Conservation (phyloP, 64 coral and sea anemone species). For the Montipora cactus region DNA sequence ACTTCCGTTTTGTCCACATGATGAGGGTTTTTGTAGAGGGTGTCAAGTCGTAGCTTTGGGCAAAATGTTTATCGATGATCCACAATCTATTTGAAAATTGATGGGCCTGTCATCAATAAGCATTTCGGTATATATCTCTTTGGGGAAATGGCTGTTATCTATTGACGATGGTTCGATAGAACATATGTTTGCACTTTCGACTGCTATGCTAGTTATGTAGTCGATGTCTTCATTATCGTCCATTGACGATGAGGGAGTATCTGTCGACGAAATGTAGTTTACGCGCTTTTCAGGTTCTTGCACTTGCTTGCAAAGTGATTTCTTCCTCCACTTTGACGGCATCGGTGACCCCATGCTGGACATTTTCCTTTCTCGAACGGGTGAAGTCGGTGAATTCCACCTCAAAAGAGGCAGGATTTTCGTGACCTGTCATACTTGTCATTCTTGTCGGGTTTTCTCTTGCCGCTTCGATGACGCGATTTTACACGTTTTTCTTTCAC, state of each 20-base stretch:
- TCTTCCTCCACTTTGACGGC: neutral
- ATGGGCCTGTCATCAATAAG: slow-evolving; percentile 15
- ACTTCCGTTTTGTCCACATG: neutral
- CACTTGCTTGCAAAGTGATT: neutral
- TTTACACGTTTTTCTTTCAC: neutral
- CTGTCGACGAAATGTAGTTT: neutral
- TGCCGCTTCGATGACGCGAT: neutral
- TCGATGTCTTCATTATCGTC: neutral
- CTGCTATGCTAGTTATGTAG: neutral
- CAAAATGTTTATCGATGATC: slow-evolving; percentile 34
- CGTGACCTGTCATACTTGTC: neutral
- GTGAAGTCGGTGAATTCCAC: neutral
- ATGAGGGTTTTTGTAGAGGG: slow-evolving; percentile 22
- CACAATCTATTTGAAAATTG: slow-evolving; percentile 37
- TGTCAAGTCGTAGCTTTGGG: slow-evolving; percentile 3
- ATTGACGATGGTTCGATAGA: neutral
- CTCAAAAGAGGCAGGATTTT: slow-evolving; percentile 21
- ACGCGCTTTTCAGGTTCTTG: neutral
- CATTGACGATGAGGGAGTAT: neutral
- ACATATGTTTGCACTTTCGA: neutral
- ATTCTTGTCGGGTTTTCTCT: neutral
- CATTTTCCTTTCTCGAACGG: neutral
- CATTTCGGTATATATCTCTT: slow-evolving; percentile 53
- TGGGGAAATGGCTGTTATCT: neutral
- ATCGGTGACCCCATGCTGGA: neutral